Conservation (phyloP, 2,113 vertebrate species). For the Anseranas semipalmata region DNA sequence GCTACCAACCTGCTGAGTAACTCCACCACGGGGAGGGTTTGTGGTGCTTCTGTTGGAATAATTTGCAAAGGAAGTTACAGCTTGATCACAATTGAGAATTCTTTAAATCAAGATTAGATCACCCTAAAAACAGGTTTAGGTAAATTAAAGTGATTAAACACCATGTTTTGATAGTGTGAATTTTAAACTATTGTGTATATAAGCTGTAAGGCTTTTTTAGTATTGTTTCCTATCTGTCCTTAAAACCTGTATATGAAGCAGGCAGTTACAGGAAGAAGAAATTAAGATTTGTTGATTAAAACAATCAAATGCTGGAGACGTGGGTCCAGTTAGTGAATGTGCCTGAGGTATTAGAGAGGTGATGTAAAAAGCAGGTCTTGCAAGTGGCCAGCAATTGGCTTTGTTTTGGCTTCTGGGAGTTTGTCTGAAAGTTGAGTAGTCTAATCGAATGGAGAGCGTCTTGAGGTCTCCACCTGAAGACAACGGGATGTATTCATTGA, state of each 20-base stretch:
- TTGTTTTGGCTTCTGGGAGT: background rate
- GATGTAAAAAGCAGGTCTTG: background rate
- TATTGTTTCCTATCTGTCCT: background rate
- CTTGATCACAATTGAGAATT: background rate
- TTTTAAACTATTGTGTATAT: background rate
- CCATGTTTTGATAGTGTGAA: background rate
- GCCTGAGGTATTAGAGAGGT: background rate
- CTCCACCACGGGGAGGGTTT: background rate
- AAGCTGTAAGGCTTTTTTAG: background rate
- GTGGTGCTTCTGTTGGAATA: background rate
- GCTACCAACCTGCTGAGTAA: background rate
- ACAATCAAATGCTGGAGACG: background rate
- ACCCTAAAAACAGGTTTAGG: background rate
- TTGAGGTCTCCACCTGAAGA: background rate
- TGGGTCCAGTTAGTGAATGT: background rate
- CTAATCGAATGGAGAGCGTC: background rate
- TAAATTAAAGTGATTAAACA: background rate
- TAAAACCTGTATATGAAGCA: background rate
- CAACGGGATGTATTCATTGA: background rate
- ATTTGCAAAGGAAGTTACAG: background rate
- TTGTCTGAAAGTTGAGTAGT: background rate
- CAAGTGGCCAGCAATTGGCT: background rate
- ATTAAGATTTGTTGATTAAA: background rate
- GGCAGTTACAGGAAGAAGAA: background rate
- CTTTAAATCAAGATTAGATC: background rate